Percentiles rank a stretch among this genome's conserved stretches.
Conservation (phyloP, 1,140 invertebrate species). For the Phymastichus coffea region DNA sequence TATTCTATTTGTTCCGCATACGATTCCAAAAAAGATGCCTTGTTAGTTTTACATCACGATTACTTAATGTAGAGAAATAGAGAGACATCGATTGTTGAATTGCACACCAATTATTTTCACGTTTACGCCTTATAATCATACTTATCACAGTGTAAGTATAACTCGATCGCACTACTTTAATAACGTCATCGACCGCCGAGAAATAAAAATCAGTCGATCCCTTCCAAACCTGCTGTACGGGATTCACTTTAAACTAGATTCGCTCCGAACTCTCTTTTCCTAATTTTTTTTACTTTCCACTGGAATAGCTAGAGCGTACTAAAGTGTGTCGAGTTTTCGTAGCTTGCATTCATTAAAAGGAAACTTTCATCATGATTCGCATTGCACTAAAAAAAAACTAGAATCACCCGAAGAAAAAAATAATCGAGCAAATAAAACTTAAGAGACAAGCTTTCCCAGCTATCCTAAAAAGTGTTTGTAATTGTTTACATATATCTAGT, state of each 20-base stretch:
- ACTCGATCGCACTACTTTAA: conserved; percentile 33
- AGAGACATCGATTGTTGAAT: conserved; percentile 18
- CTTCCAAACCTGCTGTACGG: conserved; percentile 26
- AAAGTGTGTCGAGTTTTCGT: too few relatives aligned
- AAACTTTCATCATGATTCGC: not conserved
- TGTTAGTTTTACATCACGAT: not conserved
- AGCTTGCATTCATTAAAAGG: conserved; percentile 4
- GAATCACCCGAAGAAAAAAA: not conserved
- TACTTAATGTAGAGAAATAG: not conserved
- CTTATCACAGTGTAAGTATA: conserved; percentile 46
- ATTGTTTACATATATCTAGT: not conserved
- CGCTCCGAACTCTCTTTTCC: not conserved
- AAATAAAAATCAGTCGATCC: conserved; percentile 31
- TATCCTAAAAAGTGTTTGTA: conserved; percentile 2
- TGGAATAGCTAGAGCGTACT: conserved; percentile 27
- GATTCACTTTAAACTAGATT: conserved; percentile 18
- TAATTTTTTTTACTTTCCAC: not conserved
- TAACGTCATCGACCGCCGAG: conserved; percentile 13
- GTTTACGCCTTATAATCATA: conserved; percentile 34
- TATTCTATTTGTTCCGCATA: conserved; percentile 15
- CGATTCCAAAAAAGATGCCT: conserved; percentile 21
- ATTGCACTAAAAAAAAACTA: not conserved
- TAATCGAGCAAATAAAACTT: not conserved
- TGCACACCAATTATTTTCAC: conserved; percentile 16
- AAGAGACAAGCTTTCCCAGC: conserved; percentile 3